Evolutionary conservation across 92 coral and sea anemone species (phyloP), one percentile per base, ranked within the genome.

Genomic region (Hydrozoanthus gracilis): DNA sequence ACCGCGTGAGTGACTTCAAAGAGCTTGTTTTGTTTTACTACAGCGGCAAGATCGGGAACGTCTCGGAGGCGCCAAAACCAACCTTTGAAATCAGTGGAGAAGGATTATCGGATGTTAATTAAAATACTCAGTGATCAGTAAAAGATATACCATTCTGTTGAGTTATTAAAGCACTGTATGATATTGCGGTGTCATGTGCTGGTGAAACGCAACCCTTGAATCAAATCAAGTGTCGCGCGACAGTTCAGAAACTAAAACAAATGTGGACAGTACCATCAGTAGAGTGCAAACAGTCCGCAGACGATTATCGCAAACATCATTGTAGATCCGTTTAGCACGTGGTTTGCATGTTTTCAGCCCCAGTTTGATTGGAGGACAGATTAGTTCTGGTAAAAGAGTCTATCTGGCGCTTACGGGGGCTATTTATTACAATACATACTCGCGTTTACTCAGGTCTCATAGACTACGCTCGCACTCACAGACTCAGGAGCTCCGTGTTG

Each of bases 41-140:
- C 74, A 80, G 85, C 85, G 85, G 85, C 85, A 80, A 80, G 44
- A 52, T 16, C 47, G 15, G 5, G 47, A 64, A 65, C 85, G 92
- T 90, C 92, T 69, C 82, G 13, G 77, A 72, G 92, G 92, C 92
- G 92, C 92, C 92, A 90, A 86, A 64, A 54, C 62, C 64, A 71
- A 90, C 73, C 82, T 68, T 83, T 86, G 82, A 79, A 78, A 82
- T 79, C 82, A 86, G 83, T 86, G 73, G 16, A 67, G 52, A 56
- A 87, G 92, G 90, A 90, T 90, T 90, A 90, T 75, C 84, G 71
- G 88, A 86, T 90, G 92, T 86, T 88, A 90, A 86, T 83, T 62
- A 86, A 66, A 71, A 79, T 82, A 83, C 72, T 80, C 67, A 72
- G 78, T 86, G 92, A 80, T 80, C 85, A 80, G 74, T 66, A 15